Base-by-base conservation (phyloP, 2,797 vertebrate genomes). In the Avahi laniger region DNA sequence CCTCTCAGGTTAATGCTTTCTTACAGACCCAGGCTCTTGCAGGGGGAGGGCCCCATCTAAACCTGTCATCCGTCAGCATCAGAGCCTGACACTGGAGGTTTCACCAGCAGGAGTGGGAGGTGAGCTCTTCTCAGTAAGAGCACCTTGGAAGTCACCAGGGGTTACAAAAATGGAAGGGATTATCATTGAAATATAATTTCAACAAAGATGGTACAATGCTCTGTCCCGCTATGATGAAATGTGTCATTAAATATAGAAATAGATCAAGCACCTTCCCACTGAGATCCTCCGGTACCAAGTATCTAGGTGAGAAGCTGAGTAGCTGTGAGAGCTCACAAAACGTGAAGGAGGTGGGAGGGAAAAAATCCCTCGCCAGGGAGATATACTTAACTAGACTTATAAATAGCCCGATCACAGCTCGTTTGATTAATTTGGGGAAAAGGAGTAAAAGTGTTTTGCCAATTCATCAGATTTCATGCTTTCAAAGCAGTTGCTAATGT, bases 231-330 rank as follows among this genome's bases (percentile, higher is more conserved):
- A 59, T 97, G 97, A 98, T 98, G 97, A 98, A 98, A 98, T 98
- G 97, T 80, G 97, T 94, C 98, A 98, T 98, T 98, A 98, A 99
- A 98, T 98, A 98, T 98, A 98, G 98, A 98, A 99, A 97, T 97
- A 98, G 98, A 98, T 98, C 98, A 98, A 97, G 95, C 97, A 98
- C 91, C 96, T 98, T 98, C 96, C 98, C 98, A 97, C 91, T 12
- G 96, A 98, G 97, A 98, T 97, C 97, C 97, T 96, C 93, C 48
- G 1, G n/a, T 94, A 98, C 95, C 80, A 96, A 97, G 89, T 98
- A 98, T 97, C 84, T 98, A 98, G 97, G 98, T 98, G 98, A 98
- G 97, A 97, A 92, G 94, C 97, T 96, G 98, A 97, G 84, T 97
- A 95, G 96, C 97, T 92, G 97, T 92, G 97, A 97, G 93, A 97